Base-by-base conservation (phyloP, 2,797 vertebrate species). In the Dermochelys coriacea region DNA sequence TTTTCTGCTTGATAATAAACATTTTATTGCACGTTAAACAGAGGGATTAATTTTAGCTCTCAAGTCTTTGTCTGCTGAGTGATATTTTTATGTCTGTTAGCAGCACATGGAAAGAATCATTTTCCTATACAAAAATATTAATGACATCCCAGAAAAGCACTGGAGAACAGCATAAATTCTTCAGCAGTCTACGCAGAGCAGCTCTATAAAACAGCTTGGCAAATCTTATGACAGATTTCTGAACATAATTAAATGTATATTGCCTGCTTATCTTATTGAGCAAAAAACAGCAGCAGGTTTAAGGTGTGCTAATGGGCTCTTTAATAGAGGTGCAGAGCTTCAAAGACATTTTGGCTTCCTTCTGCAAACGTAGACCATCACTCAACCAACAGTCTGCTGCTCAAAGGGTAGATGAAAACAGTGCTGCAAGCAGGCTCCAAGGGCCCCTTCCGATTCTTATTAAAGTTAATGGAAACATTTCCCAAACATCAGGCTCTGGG, bases 241-340 rank as follows among this genome's bases (percentile, higher is more conserved):
- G 57, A 1, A 0, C 0, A 4, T 14, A 5, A 59, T 45, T 19
- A 7, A 25, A 55, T 1, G 1, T 0, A 2, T 34, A 47, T 1
- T 15, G n/a, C 77, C 64, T 82, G 61, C 14, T 1, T 3, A 37
- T 74, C 45, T 23, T 21, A 34, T 1, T 1, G 27, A 45, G 15
- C 4, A 34, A 34, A 78, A 47, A 1, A 34, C 23, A 54, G 59
- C 54, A 1, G 91, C 68, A 15, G 83, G 54, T 5, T 14, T 78
- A 41, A 31, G 90, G 31, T 55, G 49, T 1, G 64, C 29, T 21
- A 34, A 5, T 19, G 3, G 79, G 10, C 0, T 27, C 0, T 0
- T 6, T 41, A 0, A 0, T 0, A 5, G 27, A 12, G 1, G n/a
- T 1, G 15, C 2, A 0, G 1, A 7, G 25, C 2, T 18, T 68